phyloP scores from a whole-genome alignment of 2,797 vertebrate genomes.

The Pipistrellus pipistrellus region DNA sequence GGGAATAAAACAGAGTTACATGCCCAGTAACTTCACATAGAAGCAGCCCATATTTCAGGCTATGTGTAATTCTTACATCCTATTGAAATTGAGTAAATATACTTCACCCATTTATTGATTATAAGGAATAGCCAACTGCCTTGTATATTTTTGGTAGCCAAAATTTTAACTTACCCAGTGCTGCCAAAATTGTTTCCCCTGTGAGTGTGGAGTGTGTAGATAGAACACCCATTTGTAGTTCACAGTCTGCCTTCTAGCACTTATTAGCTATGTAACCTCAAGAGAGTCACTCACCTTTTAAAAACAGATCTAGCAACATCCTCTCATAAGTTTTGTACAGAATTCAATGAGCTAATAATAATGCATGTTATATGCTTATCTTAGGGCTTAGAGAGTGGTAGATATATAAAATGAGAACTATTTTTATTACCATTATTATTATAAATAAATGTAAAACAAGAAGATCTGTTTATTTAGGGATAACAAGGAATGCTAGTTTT shows the following conservation, averaged over 20 bases:
- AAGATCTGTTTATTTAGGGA: conserved; percentile 4
- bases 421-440: conserved; percentile 62
- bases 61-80: neutral
- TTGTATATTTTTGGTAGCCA: neutral
- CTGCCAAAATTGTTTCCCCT: neutral
- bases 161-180: neutral
- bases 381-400: conserved; percentile 3
- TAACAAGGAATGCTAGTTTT: conserved; percentile 30
- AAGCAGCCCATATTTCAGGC: neutral
- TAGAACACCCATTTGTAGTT: neutral
- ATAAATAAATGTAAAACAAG: conserved; percentile 55
- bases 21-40: neutral
- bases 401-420: conserved; percentile 28
- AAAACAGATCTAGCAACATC: neutral
- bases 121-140: neutral
- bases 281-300: neutral
- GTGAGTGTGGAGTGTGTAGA: neutral
- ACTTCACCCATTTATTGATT: neutral
- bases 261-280: neutral
- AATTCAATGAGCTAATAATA: conserved; percentile 16
- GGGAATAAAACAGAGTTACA: neutral
- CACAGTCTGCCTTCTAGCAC: neutral
- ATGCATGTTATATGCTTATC: neutral
- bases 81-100: neutral
- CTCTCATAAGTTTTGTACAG: neutral